Base-by-base conservation (phyloP, 2,888 invertebrate genomes). In the Pachliopta kotzebuea region DNA sequence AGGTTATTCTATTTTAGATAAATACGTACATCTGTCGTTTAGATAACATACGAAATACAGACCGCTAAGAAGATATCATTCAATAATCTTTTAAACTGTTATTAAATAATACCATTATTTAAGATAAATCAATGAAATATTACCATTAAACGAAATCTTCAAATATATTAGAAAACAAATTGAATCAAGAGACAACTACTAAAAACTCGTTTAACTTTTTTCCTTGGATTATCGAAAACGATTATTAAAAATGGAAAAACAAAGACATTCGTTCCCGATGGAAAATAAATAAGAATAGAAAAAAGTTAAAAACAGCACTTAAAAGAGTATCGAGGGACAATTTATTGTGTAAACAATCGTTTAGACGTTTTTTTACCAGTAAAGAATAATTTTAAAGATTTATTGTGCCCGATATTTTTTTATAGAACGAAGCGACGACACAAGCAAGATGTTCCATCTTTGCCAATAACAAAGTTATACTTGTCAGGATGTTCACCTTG, bases 1-100 rank as follows among this genome's bases (percentile, higher is more conserved):
- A 31, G 60, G 60, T 50, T 60, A 52, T 52, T 53, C 60, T 60
- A 60, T 60, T 60, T 60, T 60, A 31, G 31, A 60, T 29, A 50
- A 59, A 42, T 56, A 42, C 56, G 42, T 21, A 21, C 42, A 20
- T 23, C 56, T 56, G 37, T 37, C 11, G 20, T 21, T 20, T 37
- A 26, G 42, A 56, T 20, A 14, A 17, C 31, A 20, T 29, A 20
- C 20, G 31, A 55, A 45, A 45, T n/a, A 45, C n/a, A 45, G 45
- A n/a, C 45, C 9, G 37, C 37, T 45, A n/a, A 45, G n/a, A 45
- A 45, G 18, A n/a, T n/a, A n/a, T n/a, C 4, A 45, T 18, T 3
- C 8, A n/a, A n/a, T 18, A 6, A 18, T n/a, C 14, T 37, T 14
- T 37, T 37, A 37, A 37, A 11, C 31, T 37, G 0, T 37, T 37